These are phyloP conservation scores for Calameuta filiformis DNA, from an alignment of 2,888 invertebrate genomes.

Conservation along the genomic window DNA sequence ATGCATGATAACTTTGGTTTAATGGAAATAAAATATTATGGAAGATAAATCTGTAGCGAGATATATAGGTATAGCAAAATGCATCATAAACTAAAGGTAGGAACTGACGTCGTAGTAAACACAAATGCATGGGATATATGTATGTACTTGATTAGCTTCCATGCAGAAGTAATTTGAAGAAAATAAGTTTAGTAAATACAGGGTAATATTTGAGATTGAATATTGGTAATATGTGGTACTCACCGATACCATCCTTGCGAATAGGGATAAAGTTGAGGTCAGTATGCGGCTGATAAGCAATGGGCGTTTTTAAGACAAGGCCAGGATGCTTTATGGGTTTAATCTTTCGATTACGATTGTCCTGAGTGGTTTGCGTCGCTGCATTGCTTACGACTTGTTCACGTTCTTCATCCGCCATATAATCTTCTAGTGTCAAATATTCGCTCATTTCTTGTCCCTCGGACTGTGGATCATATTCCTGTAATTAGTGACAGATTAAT, in stretches of 20 bases:
- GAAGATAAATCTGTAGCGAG: background rate
- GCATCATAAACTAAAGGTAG: background rate
- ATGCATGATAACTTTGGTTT: no score
- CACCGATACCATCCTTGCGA: slow-evolving; percentile 90
- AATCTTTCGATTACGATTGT: slow-evolving; percentile 72
- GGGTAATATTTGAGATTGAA: slow-evolving; percentile 4
- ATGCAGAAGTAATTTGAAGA: background rate
- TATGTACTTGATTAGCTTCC: background rate
- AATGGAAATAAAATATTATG: background rate
- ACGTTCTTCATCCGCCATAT: slow-evolving; percentile 67
- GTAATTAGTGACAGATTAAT: slow-evolving; percentile 6
- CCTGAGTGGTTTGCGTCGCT: slow-evolving; percentile 70
- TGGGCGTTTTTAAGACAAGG: slow-evolving; percentile 80
- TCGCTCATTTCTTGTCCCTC: slow-evolving; percentile 62
- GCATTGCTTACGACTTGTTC: slow-evolving; percentile 68
- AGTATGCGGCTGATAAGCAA: slow-evolving; percentile 81
- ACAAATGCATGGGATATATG: background rate
- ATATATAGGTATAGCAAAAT: background rate
- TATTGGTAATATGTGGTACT: slow-evolving; percentile 55
- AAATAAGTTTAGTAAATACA: slow-evolving; percentile 19
- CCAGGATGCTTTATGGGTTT: slow-evolving; percentile 81
- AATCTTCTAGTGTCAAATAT: slow-evolving; percentile 64
- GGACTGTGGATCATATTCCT: slow-evolving; percentile 55
- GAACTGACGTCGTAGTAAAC: background rate
- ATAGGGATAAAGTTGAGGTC: slow-evolving; percentile 89